A percentile compares a stretch with the other conserved stretches of the same genome.
phyloP scores from a whole-genome alignment of 2,113 vertebrate species.

The Lates calcarifer region DNA sequence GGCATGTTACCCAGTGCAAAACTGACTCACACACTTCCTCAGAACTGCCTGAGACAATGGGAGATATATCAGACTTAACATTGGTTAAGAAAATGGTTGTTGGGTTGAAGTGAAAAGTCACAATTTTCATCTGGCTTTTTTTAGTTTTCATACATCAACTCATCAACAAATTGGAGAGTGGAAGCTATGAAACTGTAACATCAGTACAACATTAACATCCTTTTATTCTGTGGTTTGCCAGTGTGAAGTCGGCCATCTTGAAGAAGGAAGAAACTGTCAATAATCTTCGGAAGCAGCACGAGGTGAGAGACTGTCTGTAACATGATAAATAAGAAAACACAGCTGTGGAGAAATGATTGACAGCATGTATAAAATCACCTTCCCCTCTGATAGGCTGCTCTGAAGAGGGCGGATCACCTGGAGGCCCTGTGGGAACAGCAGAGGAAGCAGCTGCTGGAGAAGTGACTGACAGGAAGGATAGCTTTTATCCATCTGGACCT shows the following conservation, averaged over 20 bases:
- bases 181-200: too few relatives aligned
- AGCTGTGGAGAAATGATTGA: conserved; percentile 15
- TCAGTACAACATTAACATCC: too few relatives aligned
- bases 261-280: conserved; percentile 92
- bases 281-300: conserved; percentile 89
- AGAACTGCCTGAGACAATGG: too few relatives aligned
- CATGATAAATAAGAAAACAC: not conserved
- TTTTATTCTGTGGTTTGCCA: conserved; percentile 54
- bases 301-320: conserved; percentile 79
- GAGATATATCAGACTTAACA: too few relatives aligned
- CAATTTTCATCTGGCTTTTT: too few relatives aligned
- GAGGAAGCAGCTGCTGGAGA: conserved; percentile 84
- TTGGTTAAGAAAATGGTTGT: too few relatives aligned
- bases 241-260: conserved; percentile 91
- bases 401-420: conserved; percentile 91
- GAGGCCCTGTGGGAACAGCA: conserved; percentile 92
- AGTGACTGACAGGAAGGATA: conserved; percentile 74
- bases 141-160: too few relatives aligned
- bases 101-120: too few relatives aligned
- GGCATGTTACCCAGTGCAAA: too few relatives aligned
- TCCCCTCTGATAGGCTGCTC: conserved; percentile 83
- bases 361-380: rapidly evolving
- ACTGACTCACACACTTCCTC: too few relatives aligned
- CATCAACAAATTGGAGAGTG: too few relatives aligned
- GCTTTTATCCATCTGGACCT: not conserved